Conservation (phyloP, 2,797 vertebrate genomes). For the Diplodus puntazzo region DNA sequence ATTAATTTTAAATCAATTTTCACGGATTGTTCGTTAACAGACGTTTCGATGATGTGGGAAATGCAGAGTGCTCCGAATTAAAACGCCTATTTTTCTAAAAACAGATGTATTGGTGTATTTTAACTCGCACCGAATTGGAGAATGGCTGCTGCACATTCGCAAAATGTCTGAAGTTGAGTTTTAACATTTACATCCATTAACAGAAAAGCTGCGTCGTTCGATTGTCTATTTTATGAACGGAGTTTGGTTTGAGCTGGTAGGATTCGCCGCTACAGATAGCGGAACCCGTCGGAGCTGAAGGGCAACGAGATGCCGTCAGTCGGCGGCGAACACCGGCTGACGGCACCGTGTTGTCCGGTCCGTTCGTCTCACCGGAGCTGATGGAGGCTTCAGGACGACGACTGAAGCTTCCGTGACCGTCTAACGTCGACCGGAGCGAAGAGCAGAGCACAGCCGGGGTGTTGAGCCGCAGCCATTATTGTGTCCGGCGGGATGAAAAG, state of each 20-base stretch:
- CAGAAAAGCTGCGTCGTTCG: fast-evolving
- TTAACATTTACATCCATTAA: fast-evolving
- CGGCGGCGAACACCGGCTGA: not conserved
- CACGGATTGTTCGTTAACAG: not conserved
- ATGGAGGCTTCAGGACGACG: conserved; percentile 40
- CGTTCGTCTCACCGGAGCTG: conserved; percentile 52
- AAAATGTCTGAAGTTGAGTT: fast-evolving
- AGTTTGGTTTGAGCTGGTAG: not conserved
- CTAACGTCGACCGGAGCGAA: conserved; percentile 1
- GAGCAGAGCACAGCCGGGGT: fast-evolving
- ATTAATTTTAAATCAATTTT: too few species aligned
- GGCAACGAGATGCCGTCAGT: not conserved
- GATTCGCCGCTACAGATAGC: not conserved
- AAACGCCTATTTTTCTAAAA: not conserved
- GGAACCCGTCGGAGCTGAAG: conserved; percentile 16
- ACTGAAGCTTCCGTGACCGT: not conserved
- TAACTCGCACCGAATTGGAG: conserved; percentile 13
- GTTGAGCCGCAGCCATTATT: conserved; percentile 64
- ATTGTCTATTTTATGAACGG: fast-evolving
- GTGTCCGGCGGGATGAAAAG: not conserved
- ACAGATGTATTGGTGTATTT: fast-evolving
- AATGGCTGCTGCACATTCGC: fast-evolving
- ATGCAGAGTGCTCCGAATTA: fast-evolving
- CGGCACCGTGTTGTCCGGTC: fast-evolving
- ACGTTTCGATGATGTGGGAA: not conserved